Percentiles rank a stretch among this genome's conserved stretches.
Evolutionary conservation across 2,888 invertebrate species (phyloP).

Genomic region (Abrostola tripartita): DNA sequence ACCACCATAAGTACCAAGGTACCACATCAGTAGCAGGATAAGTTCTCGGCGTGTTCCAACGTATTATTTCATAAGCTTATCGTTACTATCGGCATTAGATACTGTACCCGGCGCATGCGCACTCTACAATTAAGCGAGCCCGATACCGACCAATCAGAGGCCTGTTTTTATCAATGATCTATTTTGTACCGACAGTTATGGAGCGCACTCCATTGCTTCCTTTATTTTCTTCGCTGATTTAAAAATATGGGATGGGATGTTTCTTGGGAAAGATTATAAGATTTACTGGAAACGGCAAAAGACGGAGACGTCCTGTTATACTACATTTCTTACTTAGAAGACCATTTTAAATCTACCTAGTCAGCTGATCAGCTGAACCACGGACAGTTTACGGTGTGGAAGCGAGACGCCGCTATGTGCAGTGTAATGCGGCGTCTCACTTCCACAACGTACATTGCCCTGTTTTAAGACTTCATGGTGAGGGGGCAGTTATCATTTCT

Average conservation of each 20-base stretch:
- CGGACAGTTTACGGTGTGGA: too few species aligned
- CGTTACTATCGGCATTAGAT: slow-evolving; percentile 70
- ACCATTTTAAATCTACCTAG: background rate
- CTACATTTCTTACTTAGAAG: too few species aligned
- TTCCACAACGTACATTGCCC: too few species aligned
- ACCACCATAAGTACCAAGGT: slow-evolving; percentile 22
- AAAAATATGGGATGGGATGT: slow-evolving; percentile 45
- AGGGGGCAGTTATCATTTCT: too few species aligned
- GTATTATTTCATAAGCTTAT: slow-evolving; percentile 73
- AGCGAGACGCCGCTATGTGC: too few species aligned
- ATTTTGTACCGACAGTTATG: slow-evolving; percentile 64
- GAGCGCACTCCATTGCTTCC: slow-evolving; percentile 48
- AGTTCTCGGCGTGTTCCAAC: slow-evolving; percentile 54
- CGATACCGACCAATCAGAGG: slow-evolving; percentile 73
- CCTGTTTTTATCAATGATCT: slow-evolving; percentile 71
- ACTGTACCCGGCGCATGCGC: slow-evolving; percentile 62
- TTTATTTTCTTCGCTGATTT: slow-evolving; percentile 53
- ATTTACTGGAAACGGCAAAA: slow-evolving; percentile 5
- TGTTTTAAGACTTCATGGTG: too few species aligned
- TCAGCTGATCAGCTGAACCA: too few species aligned
- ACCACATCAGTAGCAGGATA: slow-evolving; percentile 39
- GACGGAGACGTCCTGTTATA: background rate
- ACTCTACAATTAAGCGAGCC: slow-evolving; percentile 69
- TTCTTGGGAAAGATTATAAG: slow-evolving; percentile 16
- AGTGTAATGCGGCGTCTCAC: too few species aligned